Base-by-base conservation (phyloP, 2,888 invertebrate genomes). In the Hymenopus coronatus region DNA sequence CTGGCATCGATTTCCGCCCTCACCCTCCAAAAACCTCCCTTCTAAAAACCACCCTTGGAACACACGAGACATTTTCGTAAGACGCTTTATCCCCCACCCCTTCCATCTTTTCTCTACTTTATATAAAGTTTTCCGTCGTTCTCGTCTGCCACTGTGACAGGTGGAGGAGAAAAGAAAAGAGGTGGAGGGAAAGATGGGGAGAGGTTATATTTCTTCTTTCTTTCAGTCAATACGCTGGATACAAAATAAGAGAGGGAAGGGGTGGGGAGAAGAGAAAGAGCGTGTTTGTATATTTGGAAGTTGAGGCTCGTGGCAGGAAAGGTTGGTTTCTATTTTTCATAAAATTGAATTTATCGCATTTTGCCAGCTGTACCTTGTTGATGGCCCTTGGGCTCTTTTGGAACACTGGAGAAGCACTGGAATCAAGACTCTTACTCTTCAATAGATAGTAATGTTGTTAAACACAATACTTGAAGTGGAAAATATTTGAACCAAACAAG, bases 301-400 rank as follows among this genome's bases (percentile, higher is more conserved):
- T 87, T 88, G 82, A 82, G 88, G 40, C 88, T 88, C 88, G 89
- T 28, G 89, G 86, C 83, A 28, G 54, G 84, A 82, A 70, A 85
- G 88, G 33, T 83, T 46, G 87, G n/a, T 87, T 89, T 89, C 83
- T 85, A 54, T 88, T 88, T 90, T 88, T 88, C 90, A 85, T 83
- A 88, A 89, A 88, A 90, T 89, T 90, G 88, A 90, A 90, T 90
- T 89, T 89, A 90, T 90, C 88, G 88, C 87, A 86, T 88, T 84
- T 86, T 90, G 88, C 87, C 87, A 87, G 87, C 81, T 82, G 87
- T 82, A 86, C 20, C 81, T 3, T 70, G 81, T 30, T 54, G 14
- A 28, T 70, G 30, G 85, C 28, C 12, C 40, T 7, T 70, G 3
- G 25, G 54, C 8, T 70, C 0, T 25, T 70, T 70, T 70, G 20